Evolutionary conservation across 2,113 vertebrate species (phyloP).

Genomic region (Elephas maximus): DNA sequence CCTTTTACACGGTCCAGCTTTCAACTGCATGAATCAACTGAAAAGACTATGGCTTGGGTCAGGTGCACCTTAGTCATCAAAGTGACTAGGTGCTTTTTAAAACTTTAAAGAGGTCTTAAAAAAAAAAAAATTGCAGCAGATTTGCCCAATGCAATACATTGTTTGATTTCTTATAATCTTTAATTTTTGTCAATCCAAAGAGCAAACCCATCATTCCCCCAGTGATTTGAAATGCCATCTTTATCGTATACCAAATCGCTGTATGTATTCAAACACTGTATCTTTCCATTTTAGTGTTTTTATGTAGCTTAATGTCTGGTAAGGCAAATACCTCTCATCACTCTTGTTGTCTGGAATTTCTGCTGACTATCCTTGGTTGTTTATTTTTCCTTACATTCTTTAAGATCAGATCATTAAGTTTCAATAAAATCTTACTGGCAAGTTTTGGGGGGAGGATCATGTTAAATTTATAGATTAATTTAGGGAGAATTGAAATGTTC

Average conservation of each 20-base stretch:
- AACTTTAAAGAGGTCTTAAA: too few relatives aligned
- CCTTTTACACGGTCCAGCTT: too few relatives aligned
- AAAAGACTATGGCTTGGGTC: too few relatives aligned
- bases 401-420: not conserved
- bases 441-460: not conserved
- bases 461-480: not conserved
- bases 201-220: not conserved
- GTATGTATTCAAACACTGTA: not conserved
- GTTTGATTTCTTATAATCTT: not conserved
- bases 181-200: not conserved
- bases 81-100: too few relatives aligned
- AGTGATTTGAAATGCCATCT: not conserved
- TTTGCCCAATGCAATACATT: too few relatives aligned
- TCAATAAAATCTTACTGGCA: not conserved
- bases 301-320: not conserved
- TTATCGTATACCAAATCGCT: not conserved
- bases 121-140: too few relatives aligned
- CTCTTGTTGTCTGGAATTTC: not conserved
- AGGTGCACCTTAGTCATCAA: too few relatives aligned
- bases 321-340: not conserved
- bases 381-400: not conserved
- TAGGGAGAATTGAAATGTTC: not conserved
- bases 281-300: not conserved
- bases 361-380: not conserved
- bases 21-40: too few relatives aligned